phyloP scores from a whole-genome alignment of 2,797 vertebrate genomes.

The Pipistrellus nathusii region DNA sequence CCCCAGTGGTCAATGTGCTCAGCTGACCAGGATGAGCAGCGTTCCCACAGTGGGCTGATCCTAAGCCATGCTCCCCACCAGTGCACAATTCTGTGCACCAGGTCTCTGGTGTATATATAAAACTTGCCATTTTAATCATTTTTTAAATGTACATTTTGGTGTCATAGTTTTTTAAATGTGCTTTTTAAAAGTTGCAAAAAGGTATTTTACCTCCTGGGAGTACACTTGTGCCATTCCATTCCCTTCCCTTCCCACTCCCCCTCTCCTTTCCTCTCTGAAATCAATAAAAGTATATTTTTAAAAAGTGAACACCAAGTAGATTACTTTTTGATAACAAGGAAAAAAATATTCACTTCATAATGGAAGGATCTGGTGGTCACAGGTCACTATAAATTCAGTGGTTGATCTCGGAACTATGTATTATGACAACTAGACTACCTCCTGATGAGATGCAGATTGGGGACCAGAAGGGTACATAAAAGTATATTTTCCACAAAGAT shows the following conservation, averaged over 20 bases:
- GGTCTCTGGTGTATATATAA: not conserved
- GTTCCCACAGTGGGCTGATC: too few species aligned
- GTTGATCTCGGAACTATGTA: not conserved
- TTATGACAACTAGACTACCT: not conserved
- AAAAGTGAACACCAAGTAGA: slow-evolving; percentile 14
- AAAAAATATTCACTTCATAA: slow-evolving; percentile 23
- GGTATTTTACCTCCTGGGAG: too few species aligned
- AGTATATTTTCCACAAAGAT: not conserved
- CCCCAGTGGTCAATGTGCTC: too few species aligned
- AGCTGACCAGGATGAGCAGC: too few species aligned
- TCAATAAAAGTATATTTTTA: not conserved
- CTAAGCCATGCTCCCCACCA: too few species aligned
- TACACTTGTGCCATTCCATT: too few species aligned
- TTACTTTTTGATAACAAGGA: not conserved
- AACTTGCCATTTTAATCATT: slow-evolving; percentile 17
- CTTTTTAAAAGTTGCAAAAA: not conserved
- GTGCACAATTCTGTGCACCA: too few species aligned
- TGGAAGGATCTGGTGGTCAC: not conserved
- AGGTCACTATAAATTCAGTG: not conserved
- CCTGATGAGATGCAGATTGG: not conserved
- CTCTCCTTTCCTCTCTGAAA: not conserved
- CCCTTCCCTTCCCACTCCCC: too few species aligned
- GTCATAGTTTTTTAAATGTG: not conserved
- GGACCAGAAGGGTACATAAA: not conserved
- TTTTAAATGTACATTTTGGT: not conserved